Conservation (phyloP, 2,797 vertebrate genomes). For the Myotis pilosus region DNA sequence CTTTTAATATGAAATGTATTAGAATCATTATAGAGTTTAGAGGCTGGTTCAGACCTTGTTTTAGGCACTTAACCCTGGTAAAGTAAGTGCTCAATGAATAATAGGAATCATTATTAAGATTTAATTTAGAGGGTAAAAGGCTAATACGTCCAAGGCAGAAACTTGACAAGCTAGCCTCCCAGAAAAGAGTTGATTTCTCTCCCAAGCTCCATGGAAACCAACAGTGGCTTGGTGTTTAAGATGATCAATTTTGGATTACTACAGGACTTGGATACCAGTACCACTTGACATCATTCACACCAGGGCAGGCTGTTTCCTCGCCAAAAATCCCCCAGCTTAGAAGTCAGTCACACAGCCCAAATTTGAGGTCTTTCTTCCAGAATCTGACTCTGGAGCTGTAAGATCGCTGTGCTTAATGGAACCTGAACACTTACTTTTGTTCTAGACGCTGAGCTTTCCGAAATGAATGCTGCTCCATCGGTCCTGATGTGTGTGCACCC, state of each 20-base stretch:
- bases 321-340: neutral
- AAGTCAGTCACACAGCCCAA: neutral
- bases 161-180: neutral
- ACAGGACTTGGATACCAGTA: neutral
- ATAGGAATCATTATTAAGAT: neutral
- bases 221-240: neutral
- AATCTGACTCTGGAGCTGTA: neutral
- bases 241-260: neutral
- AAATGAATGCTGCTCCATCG: neutral
- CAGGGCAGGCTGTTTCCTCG: neutral
- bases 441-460: neutral
- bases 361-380: neutral
- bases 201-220: neutral
- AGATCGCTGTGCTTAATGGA: neutral
- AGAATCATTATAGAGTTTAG: neutral
- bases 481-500: neutral
- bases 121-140: neutral
- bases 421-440: neutral
- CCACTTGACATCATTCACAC: neutral
- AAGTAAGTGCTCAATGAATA: conserved; percentile 20
- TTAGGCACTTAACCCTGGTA: neutral
- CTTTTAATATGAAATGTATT: neutral
- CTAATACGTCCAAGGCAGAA: neutral
- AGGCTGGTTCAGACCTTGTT: neutral
- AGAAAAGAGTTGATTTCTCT: neutral